Conservation (phyloP, 1,140 invertebrate genomes). For the Antheraea mylitta region DNA sequence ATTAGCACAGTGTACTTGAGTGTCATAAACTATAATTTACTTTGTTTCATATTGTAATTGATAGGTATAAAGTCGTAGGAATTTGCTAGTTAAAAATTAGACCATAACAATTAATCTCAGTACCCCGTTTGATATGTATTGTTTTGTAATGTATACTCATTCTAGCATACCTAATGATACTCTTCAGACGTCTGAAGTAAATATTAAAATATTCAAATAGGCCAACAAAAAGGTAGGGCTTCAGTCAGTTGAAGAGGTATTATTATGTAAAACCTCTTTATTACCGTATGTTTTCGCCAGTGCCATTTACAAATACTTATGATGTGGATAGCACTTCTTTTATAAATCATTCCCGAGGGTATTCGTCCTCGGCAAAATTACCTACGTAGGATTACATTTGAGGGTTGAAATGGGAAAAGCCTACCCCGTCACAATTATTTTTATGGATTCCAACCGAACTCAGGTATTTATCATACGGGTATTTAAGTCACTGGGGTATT, state of each 20-base stretch:
- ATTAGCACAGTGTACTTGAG: no score
- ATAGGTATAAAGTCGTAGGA: no score
- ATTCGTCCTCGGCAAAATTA: neutral
- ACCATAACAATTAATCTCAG: no score
- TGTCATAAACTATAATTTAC: no score
- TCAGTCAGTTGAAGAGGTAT: neutral
- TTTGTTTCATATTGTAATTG: no score
- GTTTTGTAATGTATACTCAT: no score
- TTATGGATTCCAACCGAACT: neutral
- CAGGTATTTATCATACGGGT: neutral
- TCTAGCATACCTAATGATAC: neutral
- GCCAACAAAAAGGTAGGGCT: neutral
- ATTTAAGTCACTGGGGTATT: neutral
- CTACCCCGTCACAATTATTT: neutral
- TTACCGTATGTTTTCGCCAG: neutral
- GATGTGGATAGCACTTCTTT: neutral
- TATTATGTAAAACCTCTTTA: neutral
- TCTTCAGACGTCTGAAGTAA: neutral
- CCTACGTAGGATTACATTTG: conserved; percentile 1
- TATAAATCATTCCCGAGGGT: neutral
- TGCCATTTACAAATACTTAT: neutral
- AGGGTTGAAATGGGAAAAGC: neutral
- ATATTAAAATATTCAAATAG: neutral
- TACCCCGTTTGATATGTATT: no score
- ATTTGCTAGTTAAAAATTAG: no score